phyloP scores from a whole-genome alignment of 2,888 invertebrate genomes.

The Synanthedon andrenaeformis region DNA sequence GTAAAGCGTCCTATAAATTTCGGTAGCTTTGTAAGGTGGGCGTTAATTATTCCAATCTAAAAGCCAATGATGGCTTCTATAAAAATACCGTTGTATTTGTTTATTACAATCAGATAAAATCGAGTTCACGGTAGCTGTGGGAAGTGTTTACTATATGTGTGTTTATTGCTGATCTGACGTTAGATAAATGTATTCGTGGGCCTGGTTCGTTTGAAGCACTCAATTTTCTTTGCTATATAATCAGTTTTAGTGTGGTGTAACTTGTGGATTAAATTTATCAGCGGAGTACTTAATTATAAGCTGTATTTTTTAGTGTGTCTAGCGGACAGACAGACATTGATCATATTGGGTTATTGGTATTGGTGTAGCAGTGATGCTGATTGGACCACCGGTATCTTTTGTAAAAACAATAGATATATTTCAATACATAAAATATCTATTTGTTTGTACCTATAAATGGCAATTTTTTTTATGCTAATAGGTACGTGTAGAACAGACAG shows the following conservation, averaged over 20 bases:
- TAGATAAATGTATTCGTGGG: neutral
- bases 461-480: too few relatives aligned
- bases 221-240: slow-evolving; percentile 8
- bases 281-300: too few relatives aligned
- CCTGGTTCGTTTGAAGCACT: slow-evolving; percentile 7
- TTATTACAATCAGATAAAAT: slow-evolving; percentile 28
- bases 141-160: slow-evolving; percentile 15
- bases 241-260: neutral
- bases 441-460: too few relatives aligned
- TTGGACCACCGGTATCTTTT: too few relatives aligned
- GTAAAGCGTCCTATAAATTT: slow-evolving; percentile 5
- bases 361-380: too few relatives aligned
- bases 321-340: too few relatives aligned
- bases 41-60: slow-evolving; percentile 38
- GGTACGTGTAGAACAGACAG: too few relatives aligned
- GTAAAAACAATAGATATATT: too few relatives aligned
- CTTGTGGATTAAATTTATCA: too few relatives aligned
- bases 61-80: slow-evolving; percentile 18
- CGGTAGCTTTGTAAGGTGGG: slow-evolving; percentile 18
- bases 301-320: neutral
- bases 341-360: too few relatives aligned
- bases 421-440: too few relatives aligned
- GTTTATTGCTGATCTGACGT: slow-evolving; percentile 17
- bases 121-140: slow-evolving; percentile 26
- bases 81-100: slow-evolving; percentile 38